Percentiles rank a stretch among this genome's conserved stretches.
phyloP scores from a whole-genome alignment of 2,113 vertebrate genomes.

The Saccopteryx leptura region DNA sequence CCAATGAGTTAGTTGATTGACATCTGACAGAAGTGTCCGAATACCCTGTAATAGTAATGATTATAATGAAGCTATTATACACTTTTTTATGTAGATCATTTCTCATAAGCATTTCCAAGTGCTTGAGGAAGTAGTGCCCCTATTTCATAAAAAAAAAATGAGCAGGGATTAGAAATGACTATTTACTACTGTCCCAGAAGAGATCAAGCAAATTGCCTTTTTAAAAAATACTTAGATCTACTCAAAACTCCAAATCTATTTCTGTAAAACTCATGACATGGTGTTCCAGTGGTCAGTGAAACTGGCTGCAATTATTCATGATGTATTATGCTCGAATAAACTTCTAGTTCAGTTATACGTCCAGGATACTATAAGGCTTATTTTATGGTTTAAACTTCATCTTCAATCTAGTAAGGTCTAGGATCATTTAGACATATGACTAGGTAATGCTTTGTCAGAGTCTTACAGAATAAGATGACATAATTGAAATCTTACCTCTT shows the following conservation, averaged over 20 bases:
- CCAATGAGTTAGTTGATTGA: not conserved
- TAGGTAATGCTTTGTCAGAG: not conserved
- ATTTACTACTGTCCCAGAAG: conserved; percentile 16
- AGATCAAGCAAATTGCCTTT: conserved; percentile 2
- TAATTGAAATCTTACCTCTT: conserved; percentile 67
- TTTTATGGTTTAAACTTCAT: conserved; percentile 69
- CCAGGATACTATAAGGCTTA: not conserved
- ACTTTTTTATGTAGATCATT: not conserved
- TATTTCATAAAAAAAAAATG: not conserved
- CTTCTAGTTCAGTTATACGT: not conserved
- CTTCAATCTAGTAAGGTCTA: conserved; percentile 62
- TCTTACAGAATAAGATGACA: conserved; percentile 54
- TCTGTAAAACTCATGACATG: not conserved
- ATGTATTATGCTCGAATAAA: conserved; percentile 55
- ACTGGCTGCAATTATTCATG: not conserved
- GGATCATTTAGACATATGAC: conserved; percentile 32
- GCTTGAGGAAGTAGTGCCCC: not conserved
- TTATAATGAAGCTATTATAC: not conserved
- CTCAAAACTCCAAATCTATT: conserved; percentile 40
- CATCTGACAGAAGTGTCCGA: not conserved
- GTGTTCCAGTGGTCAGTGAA: conserved; percentile 47
- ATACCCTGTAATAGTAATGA: not conserved
- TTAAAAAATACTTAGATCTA: conserved; percentile 55
- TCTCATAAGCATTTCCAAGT: conserved; percentile 5
- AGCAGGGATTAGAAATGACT: not conserved